Percentiles rank a stretch among this genome's conserved stretches.
phyloP scores from a whole-genome alignment of 2,888 invertebrate genomes.

The Strigamia transsilvanica region DNA sequence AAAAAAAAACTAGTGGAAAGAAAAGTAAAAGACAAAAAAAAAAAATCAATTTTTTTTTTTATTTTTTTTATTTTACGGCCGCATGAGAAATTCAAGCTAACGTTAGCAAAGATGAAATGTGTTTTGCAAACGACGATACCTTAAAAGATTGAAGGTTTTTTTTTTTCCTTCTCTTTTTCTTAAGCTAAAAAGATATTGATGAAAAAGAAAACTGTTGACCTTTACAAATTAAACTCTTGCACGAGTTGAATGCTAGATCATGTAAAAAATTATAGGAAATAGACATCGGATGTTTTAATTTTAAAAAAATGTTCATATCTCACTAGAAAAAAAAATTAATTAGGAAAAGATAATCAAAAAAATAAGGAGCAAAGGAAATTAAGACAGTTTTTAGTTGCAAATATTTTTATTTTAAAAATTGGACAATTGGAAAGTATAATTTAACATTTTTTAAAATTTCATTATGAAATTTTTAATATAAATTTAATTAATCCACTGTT shows the following conservation, averaged over 20 bases:
- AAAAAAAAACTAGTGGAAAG: not conserved
- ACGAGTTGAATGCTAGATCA: too few species aligned
- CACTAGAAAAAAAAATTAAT: not conserved
- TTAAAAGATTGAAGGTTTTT: not conserved
- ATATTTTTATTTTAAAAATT: too few species aligned
- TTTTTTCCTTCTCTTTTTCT: not conserved
- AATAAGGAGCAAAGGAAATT: too few species aligned
- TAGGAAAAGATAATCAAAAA: too few species aligned
- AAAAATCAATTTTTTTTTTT: constrained; percentile 22
- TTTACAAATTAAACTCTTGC: not conserved
- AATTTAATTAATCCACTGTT: too few species aligned
- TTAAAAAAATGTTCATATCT: not conserved
- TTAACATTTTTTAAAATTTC: too few species aligned
- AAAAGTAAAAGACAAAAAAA: constrained; percentile 42
- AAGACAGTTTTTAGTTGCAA: too few species aligned
- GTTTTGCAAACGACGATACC: constrained; percentile 32
- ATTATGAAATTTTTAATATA: too few species aligned
- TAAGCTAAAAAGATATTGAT: too few species aligned
- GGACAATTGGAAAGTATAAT: too few species aligned
- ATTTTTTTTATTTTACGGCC: not conserved
- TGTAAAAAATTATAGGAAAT: too few species aligned
- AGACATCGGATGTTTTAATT: too few species aligned
- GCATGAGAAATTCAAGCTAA: constrained; percentile 37
- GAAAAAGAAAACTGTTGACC: not conserved
- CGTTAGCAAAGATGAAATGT: constrained; percentile 31